Evolutionary conservation across 1,140 invertebrate species (phyloP), one percentile per base, ranked within the genome.

Genomic region (Pristionchus pacificus): DNA sequence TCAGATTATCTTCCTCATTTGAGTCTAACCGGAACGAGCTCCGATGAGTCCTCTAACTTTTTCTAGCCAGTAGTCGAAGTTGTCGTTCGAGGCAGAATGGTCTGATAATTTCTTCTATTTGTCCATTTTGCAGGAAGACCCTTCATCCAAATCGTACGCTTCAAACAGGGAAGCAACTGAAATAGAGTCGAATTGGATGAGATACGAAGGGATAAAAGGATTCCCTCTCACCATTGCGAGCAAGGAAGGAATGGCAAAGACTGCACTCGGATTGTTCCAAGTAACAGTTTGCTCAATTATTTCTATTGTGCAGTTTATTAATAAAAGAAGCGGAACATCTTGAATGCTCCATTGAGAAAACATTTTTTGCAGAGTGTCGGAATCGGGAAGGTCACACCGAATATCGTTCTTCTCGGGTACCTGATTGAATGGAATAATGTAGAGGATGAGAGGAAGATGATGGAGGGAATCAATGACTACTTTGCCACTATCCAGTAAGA

Each of bases 401-500:
- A 98, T 84, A 92, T 96, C 31, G 85, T 97, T 28, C 86, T 98
- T 75, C 90, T 98, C 88, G 95, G 95, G 2, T 96, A 91, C 85
- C 97, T 96, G 85, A 88, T 89, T 71, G 89, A 95, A 84, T 97
- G 95, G 94, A n/a, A n/a, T n/a, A n/a, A n/a, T n/a, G n/a, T n/a
- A n/a, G n/a, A 49, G 6, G 19, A 6, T 49, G 6, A 10, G 19
- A 49, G 38, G 38, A 72, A 89, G 33, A 70, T 29, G 1, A 25
- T 80, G 49, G 57, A 32, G 14, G 89, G 91, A 71, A 85, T 94
- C 10, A 87, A 89, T 31, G 90, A 92, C 82, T 97, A 97, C 84
- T 93, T 97, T 78, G 91, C 92, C 80, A 88, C 91, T 14, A 90
- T 97, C 85, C 93, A 97, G 92, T 95, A 88, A 49, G 38, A n/a